A percentile compares a stretch with the other conserved stretches of the same genome.
These are phyloP conservation scores for Pollenia amentaria DNA, from an alignment of 2,888 invertebrate genomes.

Conservation along the genomic window DNA sequence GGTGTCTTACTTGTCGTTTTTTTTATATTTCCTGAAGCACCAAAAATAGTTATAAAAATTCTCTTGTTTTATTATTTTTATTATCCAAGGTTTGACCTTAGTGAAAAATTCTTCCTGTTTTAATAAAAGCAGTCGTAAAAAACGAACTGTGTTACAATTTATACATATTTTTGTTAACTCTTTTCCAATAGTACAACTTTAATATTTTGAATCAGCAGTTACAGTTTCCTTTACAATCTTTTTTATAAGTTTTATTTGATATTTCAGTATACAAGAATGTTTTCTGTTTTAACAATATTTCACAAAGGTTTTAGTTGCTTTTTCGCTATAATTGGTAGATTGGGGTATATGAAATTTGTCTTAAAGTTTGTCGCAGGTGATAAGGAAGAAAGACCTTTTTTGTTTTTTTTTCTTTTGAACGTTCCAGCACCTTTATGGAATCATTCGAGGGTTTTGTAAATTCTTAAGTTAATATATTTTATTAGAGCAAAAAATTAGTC, in stretches of 20 bases:
- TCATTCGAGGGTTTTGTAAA: too few relatives aligned
- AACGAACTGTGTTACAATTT: not conserved
- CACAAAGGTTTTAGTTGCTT: slow-evolving; percentile 36
- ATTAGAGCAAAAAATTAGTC: too few relatives aligned
- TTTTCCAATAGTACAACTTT: slow-evolving; percentile 39
- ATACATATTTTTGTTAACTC: not conserved
- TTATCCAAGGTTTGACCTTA: slow-evolving; percentile 9
- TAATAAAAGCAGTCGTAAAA: not conserved
- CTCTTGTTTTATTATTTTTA: not conserved
- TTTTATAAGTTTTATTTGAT: not conserved
- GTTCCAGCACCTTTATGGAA: too few relatives aligned
- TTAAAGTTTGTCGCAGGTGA: not conserved
- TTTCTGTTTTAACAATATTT: slow-evolving; percentile 37
- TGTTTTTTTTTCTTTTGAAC: too few relatives aligned
- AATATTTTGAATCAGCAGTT: slow-evolving; percentile 28
- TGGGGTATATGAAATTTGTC: not conserved
- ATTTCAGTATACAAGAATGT: slow-evolving; percentile 31
- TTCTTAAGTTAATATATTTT: too few relatives aligned
- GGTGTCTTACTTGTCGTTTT: too few relatives aligned
- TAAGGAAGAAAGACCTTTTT: too few relatives aligned
- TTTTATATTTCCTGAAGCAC: not conserved
- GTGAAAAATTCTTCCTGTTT: slow-evolving; percentile 18
- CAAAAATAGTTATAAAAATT: not conserved
- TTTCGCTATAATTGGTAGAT: not conserved
- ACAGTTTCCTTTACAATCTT: slow-evolving; percentile 19